Conservation (phyloP, 2,113 vertebrate species). For the Drymodes brunneopygia region DNA sequence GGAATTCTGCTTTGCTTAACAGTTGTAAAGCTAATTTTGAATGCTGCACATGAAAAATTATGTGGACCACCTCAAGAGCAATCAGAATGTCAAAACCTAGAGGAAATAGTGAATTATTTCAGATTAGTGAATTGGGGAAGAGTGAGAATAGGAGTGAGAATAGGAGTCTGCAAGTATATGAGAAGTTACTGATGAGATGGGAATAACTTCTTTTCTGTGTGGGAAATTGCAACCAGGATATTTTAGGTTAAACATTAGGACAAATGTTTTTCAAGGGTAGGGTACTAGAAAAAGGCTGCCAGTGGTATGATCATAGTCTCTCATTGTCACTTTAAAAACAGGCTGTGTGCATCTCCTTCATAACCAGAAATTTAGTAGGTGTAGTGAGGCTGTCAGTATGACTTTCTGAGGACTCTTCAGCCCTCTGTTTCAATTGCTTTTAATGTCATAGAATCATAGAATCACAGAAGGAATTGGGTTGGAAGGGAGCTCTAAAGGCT, state of each 20-base stretch:
- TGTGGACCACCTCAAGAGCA: not conserved
- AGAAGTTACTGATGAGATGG: not conserved
- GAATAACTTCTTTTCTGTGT: not conserved
- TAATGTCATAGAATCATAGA: not conserved
- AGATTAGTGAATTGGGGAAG: not conserved
- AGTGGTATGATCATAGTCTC: not conserved
- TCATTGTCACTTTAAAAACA: not conserved
- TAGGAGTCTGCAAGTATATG: not conserved
- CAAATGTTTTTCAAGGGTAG: not conserved
- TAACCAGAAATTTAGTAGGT: not conserved
- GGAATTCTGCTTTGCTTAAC: conserved; percentile 8
- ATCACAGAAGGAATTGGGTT: not conserved
- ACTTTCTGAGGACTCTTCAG: not conserved
- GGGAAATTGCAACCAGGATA: not conserved
- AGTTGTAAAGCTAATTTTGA: not conserved
- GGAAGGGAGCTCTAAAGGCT: not conserved
- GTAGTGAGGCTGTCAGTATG: not conserved
- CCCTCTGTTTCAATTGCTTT: not conserved
- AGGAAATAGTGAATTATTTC: not conserved
- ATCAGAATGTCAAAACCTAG: not conserved
- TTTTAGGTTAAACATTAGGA: not conserved
- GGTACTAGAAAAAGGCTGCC: not conserved
- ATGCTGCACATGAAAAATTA: not conserved
- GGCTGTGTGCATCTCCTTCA: not conserved
- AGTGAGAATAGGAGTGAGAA: not conserved